Percentiles rank a stretch among this genome's conserved stretches.
Conservation (phyloP, 2,113 vertebrate species). For the Laticauda colubrina region DNA sequence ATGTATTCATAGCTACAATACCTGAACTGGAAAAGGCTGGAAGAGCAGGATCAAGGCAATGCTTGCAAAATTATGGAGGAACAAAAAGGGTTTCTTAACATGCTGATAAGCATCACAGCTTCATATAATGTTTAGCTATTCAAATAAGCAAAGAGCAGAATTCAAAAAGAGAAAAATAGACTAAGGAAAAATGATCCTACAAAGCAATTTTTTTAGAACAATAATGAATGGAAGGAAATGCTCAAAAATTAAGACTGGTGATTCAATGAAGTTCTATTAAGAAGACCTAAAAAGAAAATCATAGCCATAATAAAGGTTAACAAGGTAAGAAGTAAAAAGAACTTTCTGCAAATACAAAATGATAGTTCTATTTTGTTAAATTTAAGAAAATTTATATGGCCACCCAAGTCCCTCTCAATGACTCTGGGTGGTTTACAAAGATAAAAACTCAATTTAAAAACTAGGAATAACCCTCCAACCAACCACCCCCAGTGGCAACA, state of each 20-base stretch:
- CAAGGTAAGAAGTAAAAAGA: not conserved
- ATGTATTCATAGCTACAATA: conserved; percentile 21
- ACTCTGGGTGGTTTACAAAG: not conserved
- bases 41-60: conserved; percentile 41
- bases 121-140: conserved; percentile 12
- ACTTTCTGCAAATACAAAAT: not conserved
- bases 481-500: not conserved
- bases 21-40: conserved; percentile 41
- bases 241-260: not conserved
- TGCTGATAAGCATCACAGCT: conserved; percentile 50
- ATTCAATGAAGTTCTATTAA: not conserved
- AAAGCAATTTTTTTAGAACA: not conserved
- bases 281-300: not conserved
- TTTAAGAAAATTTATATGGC: not conserved
- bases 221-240: not conserved
- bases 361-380: not conserved
- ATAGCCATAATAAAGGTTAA: not conserved
- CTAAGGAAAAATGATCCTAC: not conserved
- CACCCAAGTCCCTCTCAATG: not conserved
- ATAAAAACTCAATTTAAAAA: not conserved
- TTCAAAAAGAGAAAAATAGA: not conserved
- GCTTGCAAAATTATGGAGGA: conserved; percentile 43
- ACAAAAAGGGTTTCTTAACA: conserved; percentile 39
- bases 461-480: not conserved
- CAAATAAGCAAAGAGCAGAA: not conserved